Base-by-base conservation (phyloP, 2,113 vertebrate genomes). In the Cettia cetti region DNA sequence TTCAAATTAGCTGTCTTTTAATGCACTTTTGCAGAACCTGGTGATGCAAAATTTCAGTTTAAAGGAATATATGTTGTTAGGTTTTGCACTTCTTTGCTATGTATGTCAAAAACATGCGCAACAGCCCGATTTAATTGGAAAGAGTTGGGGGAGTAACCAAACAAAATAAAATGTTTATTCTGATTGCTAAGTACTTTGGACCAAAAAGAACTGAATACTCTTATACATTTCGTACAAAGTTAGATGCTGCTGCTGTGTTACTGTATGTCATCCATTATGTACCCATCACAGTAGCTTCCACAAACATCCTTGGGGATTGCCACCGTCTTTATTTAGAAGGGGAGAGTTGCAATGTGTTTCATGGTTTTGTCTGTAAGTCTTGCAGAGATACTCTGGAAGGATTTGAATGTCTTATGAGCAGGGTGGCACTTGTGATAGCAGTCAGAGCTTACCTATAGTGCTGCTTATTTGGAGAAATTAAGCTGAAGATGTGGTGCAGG, bases 1-100 rank as follows among this genome's bases (percentile, higher is more conserved):
- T 94, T 92, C 66, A 85, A 72, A 79, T 82, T 77, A 85, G 45
- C 70, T 87, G n/a, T 72, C n/a, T 92, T 89, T 76, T 77, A 83
- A 82, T 90, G 39, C 6, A 15, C 50, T 69, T 78, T 71, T 89
- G 19, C 59, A 92, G 31, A 93, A 64, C 49, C 37, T 35, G 15
- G 31, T 85, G 52, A 42, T 87, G 57, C 33, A 86, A 69, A 85
- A 56, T 87, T 89, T 89, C 54, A 50, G 13, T 82, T 79, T 82
- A 61, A 82, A 87, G 42, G 37, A 72, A 76, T 87, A 17, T 7
- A 27, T 21, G 9, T 71, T 56, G 18, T 68, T 87, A 65, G 12
- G 83, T 71, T 89, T 79, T 89, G 65, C 15, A 21, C 23, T 50
- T 47, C 42, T 80, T 94, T 44, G 12, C 47, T 64, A 10, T 9